Evolutionary conservation across 2,797 vertebrate species (phyloP), one percentile per base, ranked within the genome.

Genomic region (Alcedo atthis): DNA sequence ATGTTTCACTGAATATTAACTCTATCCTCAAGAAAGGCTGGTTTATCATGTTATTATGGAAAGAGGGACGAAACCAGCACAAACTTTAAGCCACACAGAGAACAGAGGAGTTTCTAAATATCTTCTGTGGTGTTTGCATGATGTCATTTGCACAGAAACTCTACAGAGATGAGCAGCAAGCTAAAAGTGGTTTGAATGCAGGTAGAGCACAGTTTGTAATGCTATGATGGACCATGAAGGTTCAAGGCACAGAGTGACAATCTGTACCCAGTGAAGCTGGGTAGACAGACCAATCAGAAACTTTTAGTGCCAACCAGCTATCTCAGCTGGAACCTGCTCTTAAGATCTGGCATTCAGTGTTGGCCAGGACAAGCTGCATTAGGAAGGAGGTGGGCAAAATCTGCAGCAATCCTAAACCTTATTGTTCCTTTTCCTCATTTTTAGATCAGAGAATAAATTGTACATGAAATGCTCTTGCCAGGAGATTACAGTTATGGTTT

Each of bases 161-260:
- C 58, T 57, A 6, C 9, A 0, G 0, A 49, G 30, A 59, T 2
- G 5, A 67, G 32, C 46, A 67, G 46, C 18, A 5, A 6, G 8
- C 30, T 25, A 45, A 22, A 40, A 48, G 1, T 0, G 10, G 30
- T 5, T 19, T 45, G 51, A 76, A 63, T 13, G 15, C 32, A 18
- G 25, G 19, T 3, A 25, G 28, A 42, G 6, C 8, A 18, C 46
- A 28, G 70, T 87, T 85, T 64, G 28, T 54, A 32, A 32, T 0
- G 2, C 19, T 66, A 1, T 22, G 58, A 33, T 15, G 22, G 24
- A 74, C 4, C 45, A 32, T 2, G 30, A 61, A 19, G 13, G 43
- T 54, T 78, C 32, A 42, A 70, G 51, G 10, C 46, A 48, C 25
- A 11, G 18, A 40, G 14, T 16, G 28, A 74, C 4, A 28, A 21